Percentiles rank a stretch among this genome's conserved stretches.
phyloP scores from a whole-genome alignment of 2,113 vertebrate species.

The Trinectes maculatus region DNA sequence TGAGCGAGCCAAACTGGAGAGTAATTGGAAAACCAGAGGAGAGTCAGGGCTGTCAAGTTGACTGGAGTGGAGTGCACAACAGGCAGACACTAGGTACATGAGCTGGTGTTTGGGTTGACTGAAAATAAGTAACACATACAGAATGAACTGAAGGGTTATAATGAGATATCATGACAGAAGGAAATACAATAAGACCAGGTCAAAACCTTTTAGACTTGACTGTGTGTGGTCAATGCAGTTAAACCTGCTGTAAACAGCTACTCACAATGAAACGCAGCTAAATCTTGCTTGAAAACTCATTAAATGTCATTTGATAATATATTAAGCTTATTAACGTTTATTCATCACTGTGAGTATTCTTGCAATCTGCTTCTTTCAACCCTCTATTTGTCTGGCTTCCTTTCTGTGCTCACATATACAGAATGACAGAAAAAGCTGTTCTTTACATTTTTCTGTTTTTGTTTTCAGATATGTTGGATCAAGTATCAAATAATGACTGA shows the following conservation, averaged over 20 bases:
- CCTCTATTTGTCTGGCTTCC: too few species aligned
- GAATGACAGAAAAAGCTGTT: too few species aligned
- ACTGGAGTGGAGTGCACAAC: not conserved
- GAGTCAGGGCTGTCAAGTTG: constrained; percentile 16
- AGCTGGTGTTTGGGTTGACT: not conserved
- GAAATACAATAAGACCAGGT: not conserved
- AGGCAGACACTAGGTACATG: not conserved
- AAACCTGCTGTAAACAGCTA: not conserved
- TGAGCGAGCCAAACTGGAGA: constrained; percentile 19
- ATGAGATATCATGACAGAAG: not conserved
- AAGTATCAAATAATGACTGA: not conserved
- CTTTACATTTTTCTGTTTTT: not conserved
- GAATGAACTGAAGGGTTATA: not conserved
- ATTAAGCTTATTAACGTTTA: too few species aligned
- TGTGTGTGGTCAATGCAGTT: not conserved
- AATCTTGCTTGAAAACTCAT: not conserved
- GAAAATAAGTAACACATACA: not conserved
- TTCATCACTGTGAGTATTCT: too few species aligned
- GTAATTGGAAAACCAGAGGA: constrained; percentile 42
- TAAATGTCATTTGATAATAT: too few species aligned
- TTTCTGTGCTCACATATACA: too few species aligned
- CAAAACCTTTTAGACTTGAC: not conserved
- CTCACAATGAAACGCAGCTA: not conserved
- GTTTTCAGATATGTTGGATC: not conserved
- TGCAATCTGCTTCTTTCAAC: too few species aligned